Evolutionary conservation across 2,113 vertebrate genomes (phyloP), one percentile per base, ranked within the genome.

Genomic region (Pomatorhinus ruficollis): DNA sequence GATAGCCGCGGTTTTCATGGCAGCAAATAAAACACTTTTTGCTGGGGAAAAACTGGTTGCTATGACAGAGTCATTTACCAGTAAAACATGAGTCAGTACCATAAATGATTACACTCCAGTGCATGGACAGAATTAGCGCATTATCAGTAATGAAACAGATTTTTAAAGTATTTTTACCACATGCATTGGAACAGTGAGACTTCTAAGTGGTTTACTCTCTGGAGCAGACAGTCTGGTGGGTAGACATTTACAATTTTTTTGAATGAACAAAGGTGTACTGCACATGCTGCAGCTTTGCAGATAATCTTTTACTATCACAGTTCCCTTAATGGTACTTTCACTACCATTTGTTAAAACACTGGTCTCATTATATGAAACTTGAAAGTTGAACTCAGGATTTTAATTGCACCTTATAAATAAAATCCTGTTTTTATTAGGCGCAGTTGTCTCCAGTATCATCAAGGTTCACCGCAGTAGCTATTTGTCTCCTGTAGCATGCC

Each of bases 51-150:
- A 94, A 63, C 76, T 95, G 92, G 82, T 96, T 97, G 89, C 87
- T 93, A 77, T 97, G 97, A 95, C 93, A 94, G 81, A 95, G 71
- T 79, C 83, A 82, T 96, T 97, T 97, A 63, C 93, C 93, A 94
- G 96, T 95, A 95, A 97, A 97, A 68, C 64, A 93, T 93, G 94
- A 97, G 87, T 96, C 97, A 97, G n/a, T 95, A 85, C 92, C 15
- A 1, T 95, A 96, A 97, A 71, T 81, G 45, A 92, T 94, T 81
- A 45, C n/a, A 85, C 44, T 89, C 18, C 52, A 83, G 79, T 75
- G 30, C 81, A 54, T 37, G 44, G 77, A 75, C 81, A 87, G 65
- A 97, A 93, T 95, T 88, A 91, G 65, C 92, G 64, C 52, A 90
- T 92, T 95, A 93, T 95, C 71, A 80, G 90, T 79, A 94, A 75